Evolutionary conservation across 1,140 invertebrate species (phyloP), one percentile per base, ranked within the genome.

Genomic region (Drosophila bocqueti): DNA sequence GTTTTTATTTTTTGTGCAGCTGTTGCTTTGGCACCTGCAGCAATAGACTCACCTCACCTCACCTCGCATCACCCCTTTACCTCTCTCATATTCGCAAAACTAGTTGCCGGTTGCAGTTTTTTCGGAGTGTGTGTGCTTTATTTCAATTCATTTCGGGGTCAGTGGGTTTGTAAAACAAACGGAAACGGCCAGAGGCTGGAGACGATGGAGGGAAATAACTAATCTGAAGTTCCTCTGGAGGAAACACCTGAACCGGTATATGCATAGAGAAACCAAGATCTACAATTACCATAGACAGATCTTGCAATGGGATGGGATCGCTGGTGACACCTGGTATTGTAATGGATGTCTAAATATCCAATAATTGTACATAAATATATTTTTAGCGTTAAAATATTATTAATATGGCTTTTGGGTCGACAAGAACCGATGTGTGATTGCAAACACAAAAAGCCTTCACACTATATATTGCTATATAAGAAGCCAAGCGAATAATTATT

Each of bases 101-200:
- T 74, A 62, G 76, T 80, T 79, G 63, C 78, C 62, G 62, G 67
- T 58, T 79, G 68, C 76, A 74, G 26, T 80, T 80, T 79, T 64
- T 74, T 76, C 26, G 26, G 34, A 26, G 38, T 42, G 34, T 71
- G 45, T 74, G 59, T 75, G 40, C 40, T 62, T 54, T 66, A 58
- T 76, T 62, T 60, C 59, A 75, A 64, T 66, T 74, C 46, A 64
- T 80, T 81, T 82, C 62, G 79, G 74, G 81, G 81, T 78, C 79
- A 81, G 64, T 81, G 59, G 79, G 79, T 81, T 80, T 81, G 50
- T 75, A 69, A 81, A 75, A 68, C 49, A 76, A 82, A 66, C 61
- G 75, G 79, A 77, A 84, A 69, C 59, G 42, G 58, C 38, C 55
- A 38, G 29, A 62, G 58, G 52, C 36, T 72, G 54, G 7, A 42